Percentiles rank a stretch among this genome's conserved stretches.
phyloP scores from a whole-genome alignment of 2,888 invertebrate genomes.

The Nemurella pictetii region DNA sequence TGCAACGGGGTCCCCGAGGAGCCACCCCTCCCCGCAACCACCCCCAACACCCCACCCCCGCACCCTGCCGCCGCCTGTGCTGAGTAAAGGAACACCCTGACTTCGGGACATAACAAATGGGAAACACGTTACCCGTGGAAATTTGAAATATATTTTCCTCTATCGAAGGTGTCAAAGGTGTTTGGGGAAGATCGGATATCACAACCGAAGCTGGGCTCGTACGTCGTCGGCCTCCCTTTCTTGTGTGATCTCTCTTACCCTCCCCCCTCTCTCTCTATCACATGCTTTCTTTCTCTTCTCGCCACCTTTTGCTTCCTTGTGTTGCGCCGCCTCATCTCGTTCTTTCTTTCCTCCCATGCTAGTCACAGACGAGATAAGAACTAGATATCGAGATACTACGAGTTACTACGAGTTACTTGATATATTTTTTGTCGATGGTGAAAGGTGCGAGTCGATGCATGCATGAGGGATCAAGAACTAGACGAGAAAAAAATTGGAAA shows the following conservation, averaged over 20 bases:
- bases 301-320: not conserved
- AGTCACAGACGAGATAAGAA: not conserved
- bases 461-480: no score
- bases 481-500: no score
- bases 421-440: not conserved
- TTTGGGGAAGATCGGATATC: conserved; percentile 14
- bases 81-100: conserved; percentile 13
- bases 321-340: not conserved
- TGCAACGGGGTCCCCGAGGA: not conserved
- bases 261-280: no score
- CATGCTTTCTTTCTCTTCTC: no score
- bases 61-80: not conserved
- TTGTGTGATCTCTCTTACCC: not conserved
- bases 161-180: conserved; percentile 23
- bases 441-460: not conserved
- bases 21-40: no score
- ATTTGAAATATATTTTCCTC: conserved; percentile 25
- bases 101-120: conserved; percentile 20
- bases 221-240: conserved; percentile 7
- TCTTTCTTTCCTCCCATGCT: no score
- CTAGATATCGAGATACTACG: not conserved
- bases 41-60: no score
- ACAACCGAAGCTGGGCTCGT: not conserved
- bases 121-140: conserved; percentile 22
- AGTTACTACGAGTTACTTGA: not conserved